Conservation (phyloP, 2,797 vertebrate species). For the Chrysocyon brachyurus region DNA sequence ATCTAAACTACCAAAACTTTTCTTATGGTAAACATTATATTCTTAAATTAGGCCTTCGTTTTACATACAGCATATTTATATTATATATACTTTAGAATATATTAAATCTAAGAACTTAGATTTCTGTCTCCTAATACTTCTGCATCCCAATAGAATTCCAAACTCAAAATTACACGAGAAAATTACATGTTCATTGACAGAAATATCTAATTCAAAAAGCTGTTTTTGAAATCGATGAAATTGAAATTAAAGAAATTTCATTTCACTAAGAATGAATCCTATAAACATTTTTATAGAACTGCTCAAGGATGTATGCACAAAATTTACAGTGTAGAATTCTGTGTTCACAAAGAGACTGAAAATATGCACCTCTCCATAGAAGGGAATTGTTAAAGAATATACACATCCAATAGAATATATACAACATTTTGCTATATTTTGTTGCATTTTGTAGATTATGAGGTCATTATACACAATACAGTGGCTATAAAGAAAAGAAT, state of each 20-base stretch:
- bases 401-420: not conserved
- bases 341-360: not conserved
- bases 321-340: conserved; percentile 12
- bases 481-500: not conserved
- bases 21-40: not conserved
- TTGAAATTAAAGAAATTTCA: conserved; percentile 16
- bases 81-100: not conserved
- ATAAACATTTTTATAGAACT: conserved; percentile 3
- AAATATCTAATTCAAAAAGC: not conserved
- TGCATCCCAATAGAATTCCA: not conserved
- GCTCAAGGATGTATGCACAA: not conserved
- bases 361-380: not conserved
- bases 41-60: conserved; percentile 14
- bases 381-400: not conserved
- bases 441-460: not conserved
- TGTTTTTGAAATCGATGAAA: conserved; percentile 6
- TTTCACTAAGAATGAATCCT: not conserved
- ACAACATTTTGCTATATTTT: not conserved
- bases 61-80: not conserved
- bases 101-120: not conserved
- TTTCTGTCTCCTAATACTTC: not conserved
- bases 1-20: not conserved
- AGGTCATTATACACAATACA: not conserved
- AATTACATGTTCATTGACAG: not conserved
- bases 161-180: not conserved